Evolutionary conservation across 2,113 vertebrate species (phyloP), one percentile per base, ranked within the genome.

Genomic region (Lichenostomus cassidix): DNA sequence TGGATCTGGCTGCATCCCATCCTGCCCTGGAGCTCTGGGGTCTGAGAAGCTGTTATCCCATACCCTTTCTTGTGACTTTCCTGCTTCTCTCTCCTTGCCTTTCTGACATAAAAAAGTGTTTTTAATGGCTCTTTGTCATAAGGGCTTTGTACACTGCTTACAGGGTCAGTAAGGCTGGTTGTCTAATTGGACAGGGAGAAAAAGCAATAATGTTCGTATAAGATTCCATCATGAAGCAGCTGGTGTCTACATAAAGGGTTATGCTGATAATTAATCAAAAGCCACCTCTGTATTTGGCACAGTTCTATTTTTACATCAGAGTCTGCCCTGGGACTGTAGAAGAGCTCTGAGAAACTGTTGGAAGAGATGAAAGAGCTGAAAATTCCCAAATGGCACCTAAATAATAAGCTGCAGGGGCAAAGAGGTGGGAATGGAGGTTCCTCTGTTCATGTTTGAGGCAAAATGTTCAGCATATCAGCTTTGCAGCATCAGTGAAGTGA

Each of bases 291-390:
- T 53, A 71, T 71, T 24, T 52, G 64, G 22, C 19, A 65, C 53
- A 85, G 47, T 78, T 92, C 41, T 87, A 15, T 78, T 91, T 89
- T 91, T 87, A 56, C 35, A 70, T 29, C 19, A 47, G 15, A 60
- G 9, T 84, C 64, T 92, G 53, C 37, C n/a, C 69, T 92, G 28
- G 76, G 25, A 89, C 11, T 41, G 18, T 75, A 82, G 53, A 87
- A 82, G 22, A 71, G 24, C 73, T 94, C 89, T 78, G 41, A 71
- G n/a, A 92, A 91, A 37, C 35, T 81, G n/a, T 64, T 84, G 11
- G 83, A 70, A 63, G 79, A 83, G 67, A 87, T 84, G n/a, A 94
- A 92, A 92, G 50, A 79, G 41, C 25, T 53, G 59, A 81, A 89
- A 91, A 94, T 31, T 62, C 78, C 55, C 69, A 81, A 67, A 71